These are phyloP conservation scores for Zaprionus africanus DNA, from an alignment of 1,140 invertebrate genomes.

Conservation along the genomic window DNA sequence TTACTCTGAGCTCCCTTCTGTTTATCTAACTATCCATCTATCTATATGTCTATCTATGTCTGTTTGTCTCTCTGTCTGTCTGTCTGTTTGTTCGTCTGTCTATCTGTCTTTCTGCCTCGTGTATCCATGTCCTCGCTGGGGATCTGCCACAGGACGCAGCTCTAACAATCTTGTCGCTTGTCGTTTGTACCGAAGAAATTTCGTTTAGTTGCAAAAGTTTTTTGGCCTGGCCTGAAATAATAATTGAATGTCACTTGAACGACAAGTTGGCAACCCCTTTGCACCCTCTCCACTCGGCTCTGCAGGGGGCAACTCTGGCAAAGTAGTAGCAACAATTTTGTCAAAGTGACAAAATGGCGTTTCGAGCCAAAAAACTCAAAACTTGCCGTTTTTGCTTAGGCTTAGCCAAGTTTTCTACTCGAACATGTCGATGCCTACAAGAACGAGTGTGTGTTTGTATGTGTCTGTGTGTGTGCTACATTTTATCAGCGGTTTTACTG, in stretches of 20 bases:
- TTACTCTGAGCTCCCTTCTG: not conserved
- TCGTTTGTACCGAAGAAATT: conserved; percentile 36
- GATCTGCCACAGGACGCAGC: conserved; percentile 18
- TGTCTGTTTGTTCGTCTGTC: conserved; percentile 17
- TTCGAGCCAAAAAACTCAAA: conserved; percentile 60
- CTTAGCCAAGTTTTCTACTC: conserved; percentile 56
- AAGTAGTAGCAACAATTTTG: conserved; percentile 76
- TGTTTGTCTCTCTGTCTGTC: conserved; percentile 22
- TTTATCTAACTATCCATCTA: conserved; percentile 22
- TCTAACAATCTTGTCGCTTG: conserved; percentile 79
- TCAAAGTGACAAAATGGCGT: conserved; percentile 79
- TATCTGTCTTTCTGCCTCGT: conserved; percentile 9
- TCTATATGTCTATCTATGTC: conserved; percentile 9
- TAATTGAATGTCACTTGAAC: conserved; percentile 83
- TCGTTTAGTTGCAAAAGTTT: conserved; percentile 66
- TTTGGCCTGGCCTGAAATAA: conserved; percentile 74
- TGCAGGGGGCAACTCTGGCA: conserved; percentile 9
- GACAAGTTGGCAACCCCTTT: conserved; percentile 59
- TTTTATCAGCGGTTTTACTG: conserved; percentile 75
- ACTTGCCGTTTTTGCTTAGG: conserved; percentile 63
- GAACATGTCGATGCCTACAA: conserved; percentile 20
- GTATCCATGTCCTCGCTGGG: conserved; percentile 26
- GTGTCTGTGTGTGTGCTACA: conserved; percentile 23
- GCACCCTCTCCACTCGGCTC: not conserved
- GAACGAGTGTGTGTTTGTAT: conserved; percentile 21